Percentiles rank a stretch among this genome's conserved stretches.
phyloP scores from a whole-genome alignment of 2,797 vertebrate genomes.

The Dipus sagitta region DNA sequence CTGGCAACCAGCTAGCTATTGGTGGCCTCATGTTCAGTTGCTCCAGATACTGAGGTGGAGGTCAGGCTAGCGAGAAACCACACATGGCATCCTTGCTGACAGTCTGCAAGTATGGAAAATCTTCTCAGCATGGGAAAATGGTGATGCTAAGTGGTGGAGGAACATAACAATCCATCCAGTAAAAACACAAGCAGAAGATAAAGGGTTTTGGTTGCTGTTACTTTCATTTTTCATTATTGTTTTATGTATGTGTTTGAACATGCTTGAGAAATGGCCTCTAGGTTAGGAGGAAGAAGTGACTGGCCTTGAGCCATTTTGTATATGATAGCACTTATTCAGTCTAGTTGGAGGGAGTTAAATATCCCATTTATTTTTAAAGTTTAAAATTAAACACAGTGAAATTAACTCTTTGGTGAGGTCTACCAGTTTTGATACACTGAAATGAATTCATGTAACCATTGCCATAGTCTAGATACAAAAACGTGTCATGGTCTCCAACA shows the following conservation, averaged over 20 bases:
- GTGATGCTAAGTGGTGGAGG: neutral
- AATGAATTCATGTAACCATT: neutral
- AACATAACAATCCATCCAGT: neutral
- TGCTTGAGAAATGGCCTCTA: slow-evolving; percentile 50
- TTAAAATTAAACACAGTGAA: slow-evolving; percentile 9
- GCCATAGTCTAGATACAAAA: neutral
- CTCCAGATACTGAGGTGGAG: neutral
- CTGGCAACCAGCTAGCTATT: slow-evolving; percentile 10
- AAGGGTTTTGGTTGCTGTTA: neutral
- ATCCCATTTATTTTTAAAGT: slow-evolving; percentile 54
- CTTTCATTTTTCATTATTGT: neutral
- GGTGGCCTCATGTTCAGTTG: neutral
- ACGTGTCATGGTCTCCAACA: neutral
- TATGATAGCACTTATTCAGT: slow-evolving; percentile 61
- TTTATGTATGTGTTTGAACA: neutral
- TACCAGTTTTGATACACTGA: neutral
- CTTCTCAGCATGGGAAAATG: slow-evolving; percentile 1
- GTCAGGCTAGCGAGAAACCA: neutral
- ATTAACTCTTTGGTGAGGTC: neutral
- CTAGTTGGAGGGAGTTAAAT: slow-evolving; percentile 56
- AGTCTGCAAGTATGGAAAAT: neutral
- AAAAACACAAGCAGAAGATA: slow-evolving; percentile 32
- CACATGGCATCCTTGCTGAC: neutral
- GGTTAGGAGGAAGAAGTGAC: slow-evolving; percentile 46
- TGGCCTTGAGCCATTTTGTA: slow-evolving; percentile 13